Percentiles rank a stretch among this genome's conserved stretches.
Conservation (phyloP, 1,140 invertebrate species). For the Brachionus manjavacas region DNA sequence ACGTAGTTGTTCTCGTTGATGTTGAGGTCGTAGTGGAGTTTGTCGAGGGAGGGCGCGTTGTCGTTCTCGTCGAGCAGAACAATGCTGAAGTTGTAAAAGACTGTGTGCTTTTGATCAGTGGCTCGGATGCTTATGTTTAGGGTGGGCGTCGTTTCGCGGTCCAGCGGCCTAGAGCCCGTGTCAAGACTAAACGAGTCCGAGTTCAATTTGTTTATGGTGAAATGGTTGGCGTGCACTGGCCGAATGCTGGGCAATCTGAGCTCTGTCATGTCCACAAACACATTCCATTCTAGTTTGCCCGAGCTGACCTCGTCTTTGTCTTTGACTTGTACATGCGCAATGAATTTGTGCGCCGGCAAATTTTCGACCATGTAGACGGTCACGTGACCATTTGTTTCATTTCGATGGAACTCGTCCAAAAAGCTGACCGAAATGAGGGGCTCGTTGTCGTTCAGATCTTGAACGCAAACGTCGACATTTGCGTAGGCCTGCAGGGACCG, state of each 20-base stretch:
- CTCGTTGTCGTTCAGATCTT: conserved; percentile 24
- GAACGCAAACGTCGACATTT: neutral
- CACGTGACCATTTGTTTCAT: neutral
- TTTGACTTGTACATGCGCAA: conserved; percentile 8
- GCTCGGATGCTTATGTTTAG: neutral
- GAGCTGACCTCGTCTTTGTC: neutral
- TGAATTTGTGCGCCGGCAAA: neutral
- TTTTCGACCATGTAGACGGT: neutral
- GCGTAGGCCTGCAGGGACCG: neutral
- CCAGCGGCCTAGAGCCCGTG: neutral
- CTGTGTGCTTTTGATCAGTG: neutral
- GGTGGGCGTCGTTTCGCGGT: neutral
- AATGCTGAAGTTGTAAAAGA: neutral
- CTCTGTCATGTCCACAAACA: neutral
- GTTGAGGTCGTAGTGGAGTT: neutral
- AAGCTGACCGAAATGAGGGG: neutral
- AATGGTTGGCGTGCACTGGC: neutral
- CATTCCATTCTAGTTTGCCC: neutral
- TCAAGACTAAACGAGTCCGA: neutral
- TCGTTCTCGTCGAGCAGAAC: conserved; percentile 7
- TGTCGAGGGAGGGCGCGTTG: neutral
- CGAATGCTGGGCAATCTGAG: neutral
- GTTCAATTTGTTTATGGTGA: neutral
- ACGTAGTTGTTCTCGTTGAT: conserved; percentile 19
- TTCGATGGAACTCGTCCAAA: neutral